Conservation (phyloP, 2,797 vertebrate genomes). For the Hydrocynus forskahlii region DNA sequence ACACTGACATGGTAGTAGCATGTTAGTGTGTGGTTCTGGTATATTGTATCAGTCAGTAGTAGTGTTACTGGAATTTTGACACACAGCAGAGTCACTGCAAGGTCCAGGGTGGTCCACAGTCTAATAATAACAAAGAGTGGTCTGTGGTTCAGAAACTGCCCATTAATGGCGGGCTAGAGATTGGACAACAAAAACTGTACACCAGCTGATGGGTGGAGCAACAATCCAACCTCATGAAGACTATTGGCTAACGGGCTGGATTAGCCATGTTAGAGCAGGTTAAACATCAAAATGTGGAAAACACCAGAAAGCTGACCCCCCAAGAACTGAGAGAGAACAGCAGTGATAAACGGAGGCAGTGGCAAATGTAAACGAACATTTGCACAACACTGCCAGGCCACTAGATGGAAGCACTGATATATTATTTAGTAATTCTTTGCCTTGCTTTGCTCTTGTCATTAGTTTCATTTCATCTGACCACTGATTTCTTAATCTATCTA, state of each 20-base stretch:
- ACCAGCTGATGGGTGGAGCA: no score
- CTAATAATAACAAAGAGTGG: neutral
- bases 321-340: neutral
- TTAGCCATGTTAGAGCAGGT: neutral
- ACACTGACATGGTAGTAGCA: no score
- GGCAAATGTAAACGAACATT: neutral
- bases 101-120: neutral
- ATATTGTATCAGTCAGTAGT: neutral
- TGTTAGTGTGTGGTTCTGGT: no score
- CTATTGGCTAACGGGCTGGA: neutral
- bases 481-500: neutral
- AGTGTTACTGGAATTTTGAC: neutral
- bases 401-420: conserved; percentile 51
- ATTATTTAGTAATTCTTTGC: neutral
- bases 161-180: neutral
- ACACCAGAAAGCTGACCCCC: no score
- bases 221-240: neutral
- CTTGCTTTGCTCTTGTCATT: neutral
- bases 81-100: neutral
- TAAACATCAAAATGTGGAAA: neutral
- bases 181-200: neutral
- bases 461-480: neutral
- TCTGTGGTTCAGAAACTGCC: neutral
- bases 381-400: conserved; percentile 15
- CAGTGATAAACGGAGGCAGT: no score